Conservation (phyloP, 1,140 invertebrate genomes). For the Bicyclus anynana region DNA sequence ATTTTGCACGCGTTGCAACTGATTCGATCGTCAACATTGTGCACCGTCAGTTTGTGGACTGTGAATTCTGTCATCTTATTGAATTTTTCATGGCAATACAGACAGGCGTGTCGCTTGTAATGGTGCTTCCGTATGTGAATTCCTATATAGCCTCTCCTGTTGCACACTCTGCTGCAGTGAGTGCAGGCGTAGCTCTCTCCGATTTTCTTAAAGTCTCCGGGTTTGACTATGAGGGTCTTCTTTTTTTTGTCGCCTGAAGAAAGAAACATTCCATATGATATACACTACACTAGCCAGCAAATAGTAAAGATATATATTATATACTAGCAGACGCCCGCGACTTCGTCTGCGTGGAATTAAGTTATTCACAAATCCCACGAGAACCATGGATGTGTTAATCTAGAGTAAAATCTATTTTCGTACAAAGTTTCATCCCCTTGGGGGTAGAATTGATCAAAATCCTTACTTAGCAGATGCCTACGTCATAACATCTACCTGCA, state of each 20-base stretch:
- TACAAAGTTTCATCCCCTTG: too few species aligned
- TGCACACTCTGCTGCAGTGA: conserved; percentile 47
- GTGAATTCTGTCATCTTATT: conserved; percentile 51
- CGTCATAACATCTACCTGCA: too few species aligned
- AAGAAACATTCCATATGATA: too few species aligned
- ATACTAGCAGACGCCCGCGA: too few species aligned
- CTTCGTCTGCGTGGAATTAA: too few species aligned
- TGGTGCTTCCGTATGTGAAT: conserved; percentile 54
- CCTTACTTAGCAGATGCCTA: too few species aligned
- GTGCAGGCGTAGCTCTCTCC: conserved; percentile 39
- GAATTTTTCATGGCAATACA: conserved; percentile 44
- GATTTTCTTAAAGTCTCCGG: conserved; percentile 43
- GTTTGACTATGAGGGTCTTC: conserved; percentile 38
- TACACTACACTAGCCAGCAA: too few species aligned
- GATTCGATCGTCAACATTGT: conserved; percentile 53
- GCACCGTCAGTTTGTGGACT: conserved; percentile 47
- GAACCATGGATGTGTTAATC: too few species aligned
- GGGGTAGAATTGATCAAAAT: too few species aligned
- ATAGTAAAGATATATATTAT: too few species aligned
- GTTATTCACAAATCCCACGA: too few species aligned
- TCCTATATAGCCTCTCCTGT: conserved; percentile 36
- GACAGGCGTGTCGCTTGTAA: conserved; percentile 44
- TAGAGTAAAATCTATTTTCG: too few species aligned
- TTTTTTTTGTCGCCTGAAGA: conserved; percentile 31
- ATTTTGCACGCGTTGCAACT: conserved; percentile 59